phyloP scores from a whole-genome alignment of 2,113 vertebrate species.

The Brachyistius frenatus region DNA sequence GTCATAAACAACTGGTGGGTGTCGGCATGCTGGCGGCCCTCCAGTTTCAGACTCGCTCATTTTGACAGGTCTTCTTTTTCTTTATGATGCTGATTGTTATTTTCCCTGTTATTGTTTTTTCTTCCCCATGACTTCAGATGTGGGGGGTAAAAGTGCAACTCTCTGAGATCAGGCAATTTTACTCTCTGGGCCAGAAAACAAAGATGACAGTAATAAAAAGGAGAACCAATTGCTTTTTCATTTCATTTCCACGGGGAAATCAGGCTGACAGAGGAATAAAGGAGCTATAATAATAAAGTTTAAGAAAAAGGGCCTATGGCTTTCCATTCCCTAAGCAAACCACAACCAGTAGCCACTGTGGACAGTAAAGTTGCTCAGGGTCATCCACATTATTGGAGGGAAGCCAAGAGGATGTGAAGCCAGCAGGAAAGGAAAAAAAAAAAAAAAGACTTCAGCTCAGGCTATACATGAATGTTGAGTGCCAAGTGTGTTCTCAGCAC shows the following conservation, averaged over 20 bases:
- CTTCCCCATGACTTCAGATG: conserved; percentile 68
- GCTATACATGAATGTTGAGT: not conserved
- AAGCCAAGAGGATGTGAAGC: conserved; percentile 32
- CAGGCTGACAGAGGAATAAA: conserved; percentile 81
- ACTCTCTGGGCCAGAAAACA: conserved; percentile 81
- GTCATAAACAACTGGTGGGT: conserved; percentile 75
- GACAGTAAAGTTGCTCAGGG: conserved; percentile 63
- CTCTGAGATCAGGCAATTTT: conserved; percentile 79
- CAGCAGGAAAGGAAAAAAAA: conserved; percentile 1
- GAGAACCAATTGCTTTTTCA: conserved; percentile 82
- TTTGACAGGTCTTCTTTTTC: conserved; percentile 68
- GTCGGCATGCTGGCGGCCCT: conserved; percentile 54
- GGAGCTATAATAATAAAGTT: conserved; percentile 85
- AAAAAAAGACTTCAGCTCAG: conserved; percentile 15
- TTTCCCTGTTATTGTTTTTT: conserved; percentile 76
- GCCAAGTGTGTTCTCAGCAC: not conserved
- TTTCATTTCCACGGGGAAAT: conserved; percentile 86
- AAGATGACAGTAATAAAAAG: conserved; percentile 86
- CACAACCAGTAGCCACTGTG: conserved; percentile 64
- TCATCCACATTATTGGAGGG: conserved; percentile 70
- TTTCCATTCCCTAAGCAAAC: conserved; percentile 77
- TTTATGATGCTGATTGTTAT: conserved; percentile 69
- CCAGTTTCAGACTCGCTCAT: conserved; percentile 52
- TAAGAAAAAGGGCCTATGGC: conserved; percentile 81
- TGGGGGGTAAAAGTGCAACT: conserved; percentile 75